These are phyloP conservation scores for Synergus gifuensis DNA, from an alignment of 2,888 invertebrate genomes.

Conservation along the genomic window DNA sequence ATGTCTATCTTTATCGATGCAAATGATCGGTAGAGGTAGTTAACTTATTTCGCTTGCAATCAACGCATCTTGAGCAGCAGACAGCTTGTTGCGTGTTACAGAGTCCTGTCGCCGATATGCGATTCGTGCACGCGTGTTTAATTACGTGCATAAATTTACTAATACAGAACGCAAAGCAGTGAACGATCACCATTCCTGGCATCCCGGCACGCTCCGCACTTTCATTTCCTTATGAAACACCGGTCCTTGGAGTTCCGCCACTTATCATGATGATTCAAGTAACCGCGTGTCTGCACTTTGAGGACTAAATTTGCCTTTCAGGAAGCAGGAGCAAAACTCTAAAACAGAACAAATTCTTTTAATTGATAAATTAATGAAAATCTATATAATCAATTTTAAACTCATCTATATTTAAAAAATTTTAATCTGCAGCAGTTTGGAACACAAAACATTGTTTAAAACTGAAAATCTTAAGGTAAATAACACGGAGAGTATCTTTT, in stretches of 20 bases:
- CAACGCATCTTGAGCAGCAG: conserved; percentile 49
- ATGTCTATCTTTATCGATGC: neutral
- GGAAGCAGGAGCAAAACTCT: neutral
- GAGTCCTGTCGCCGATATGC: conserved; percentile 50
- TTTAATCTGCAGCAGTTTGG: too few species aligned
- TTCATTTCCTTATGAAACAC: conserved; percentile 57
- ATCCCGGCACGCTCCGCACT: conserved; percentile 56
- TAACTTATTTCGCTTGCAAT: conserved; percentile 42
- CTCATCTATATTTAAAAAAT: too few species aligned
- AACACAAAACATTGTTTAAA: neutral
- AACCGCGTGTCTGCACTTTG: neutral
- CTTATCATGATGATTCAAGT: conserved; percentile 52
- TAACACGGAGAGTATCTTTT: neutral
- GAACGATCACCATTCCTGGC: conserved; percentile 54
- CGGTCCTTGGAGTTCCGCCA: conserved; percentile 52
- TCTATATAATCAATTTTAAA: too few species aligned
- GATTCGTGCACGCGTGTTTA: conserved; percentile 59
- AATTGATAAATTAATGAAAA: neutral
- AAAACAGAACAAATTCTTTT: neutral
- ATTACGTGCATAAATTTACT: conserved; percentile 59
- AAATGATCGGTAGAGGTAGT: neutral
- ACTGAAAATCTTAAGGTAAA: neutral
- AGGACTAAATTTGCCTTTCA: conserved; percentile 2
- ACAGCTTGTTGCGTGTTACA: conserved; percentile 54
- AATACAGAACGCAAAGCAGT: conserved; percentile 46